Evolutionary conservation across 64 coral and sea anemone genomes (phyloP).

Genomic region (Porites australiensis): DNA sequence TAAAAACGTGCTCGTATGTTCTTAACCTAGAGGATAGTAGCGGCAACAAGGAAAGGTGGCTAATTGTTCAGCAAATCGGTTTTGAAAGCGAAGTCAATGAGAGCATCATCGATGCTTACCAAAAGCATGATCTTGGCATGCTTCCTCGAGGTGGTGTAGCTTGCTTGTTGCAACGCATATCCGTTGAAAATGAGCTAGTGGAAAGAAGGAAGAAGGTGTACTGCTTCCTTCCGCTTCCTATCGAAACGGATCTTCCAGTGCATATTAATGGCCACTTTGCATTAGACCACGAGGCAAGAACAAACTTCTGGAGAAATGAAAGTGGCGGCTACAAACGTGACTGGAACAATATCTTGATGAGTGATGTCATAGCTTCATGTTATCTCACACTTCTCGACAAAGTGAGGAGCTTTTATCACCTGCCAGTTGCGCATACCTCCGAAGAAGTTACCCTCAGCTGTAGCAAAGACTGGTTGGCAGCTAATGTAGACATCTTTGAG

Average conservation of each 20-base stretch:
- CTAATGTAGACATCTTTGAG: constrained; percentile 14
- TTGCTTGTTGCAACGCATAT: background rate
- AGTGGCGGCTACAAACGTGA: constrained; percentile 30
- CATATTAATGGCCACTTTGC: constrained; percentile 94
- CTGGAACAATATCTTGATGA: constrained; percentile 68
- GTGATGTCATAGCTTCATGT: constrained; percentile 66
- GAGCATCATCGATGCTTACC: constrained; percentile 28
- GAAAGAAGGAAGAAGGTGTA: constrained; percentile 54
- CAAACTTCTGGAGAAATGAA: constrained; percentile 47
- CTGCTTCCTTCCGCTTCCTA: constrained; percentile 87
- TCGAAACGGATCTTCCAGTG: constrained; percentile 71
- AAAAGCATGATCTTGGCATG: constrained; percentile 53
- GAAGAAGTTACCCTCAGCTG: constrained; percentile 3
- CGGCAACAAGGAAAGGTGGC: constrained; percentile 55
- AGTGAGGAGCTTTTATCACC: constrained; percentile 1
- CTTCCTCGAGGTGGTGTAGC: constrained; percentile 86
- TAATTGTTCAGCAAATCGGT: constrained; percentile 72
- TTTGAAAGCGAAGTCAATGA: constrained; percentile 36
- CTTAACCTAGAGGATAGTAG: constrained; percentile 55
- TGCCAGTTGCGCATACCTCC: background rate
- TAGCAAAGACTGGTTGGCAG: background rate
- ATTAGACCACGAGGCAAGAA: constrained; percentile 74
- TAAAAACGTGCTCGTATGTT: constrained; percentile 36
- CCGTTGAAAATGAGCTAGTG: background rate
- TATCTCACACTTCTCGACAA: constrained; percentile 62